Evolutionary conservation across 2,797 vertebrate species (phyloP).

Genomic region (Ctenosaura bakeri): DNA sequence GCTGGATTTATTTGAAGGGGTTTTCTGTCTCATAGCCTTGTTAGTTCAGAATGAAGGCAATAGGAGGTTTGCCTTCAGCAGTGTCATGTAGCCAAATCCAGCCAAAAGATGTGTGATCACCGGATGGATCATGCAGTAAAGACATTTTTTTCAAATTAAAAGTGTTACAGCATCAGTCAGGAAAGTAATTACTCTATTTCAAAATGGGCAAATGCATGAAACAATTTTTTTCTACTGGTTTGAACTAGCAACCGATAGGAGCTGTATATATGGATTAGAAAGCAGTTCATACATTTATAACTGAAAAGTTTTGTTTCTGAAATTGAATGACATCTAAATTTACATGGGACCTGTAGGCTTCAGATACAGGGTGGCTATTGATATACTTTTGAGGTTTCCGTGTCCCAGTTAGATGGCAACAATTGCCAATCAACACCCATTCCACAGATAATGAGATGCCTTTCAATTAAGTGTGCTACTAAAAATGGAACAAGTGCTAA

Average conservation of each 20-base stretch:
- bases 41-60: background rate
- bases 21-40: background rate
- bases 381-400: background rate
- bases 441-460: background rate
- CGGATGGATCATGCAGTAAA: background rate
- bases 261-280: too few species aligned
- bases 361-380: background rate
- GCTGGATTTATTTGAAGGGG: background rate
- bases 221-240: too few species aligned
- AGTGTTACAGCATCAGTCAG: background rate
- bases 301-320: background rate
- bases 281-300: background rate
- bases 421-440: background rate
- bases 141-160: background rate
- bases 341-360: background rate
- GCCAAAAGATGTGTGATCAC: background rate
- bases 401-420: background rate
- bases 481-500: background rate
- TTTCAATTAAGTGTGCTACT: conserved; percentile 31
- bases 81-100: background rate
- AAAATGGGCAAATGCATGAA: background rate
- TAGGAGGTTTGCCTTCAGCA: background rate
- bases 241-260: too few species aligned
- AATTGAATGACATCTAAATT: background rate
- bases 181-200: background rate